Base-by-base conservation (phyloP, 2,888 invertebrate genomes). In the Lycocerus yunnanus region DNA sequence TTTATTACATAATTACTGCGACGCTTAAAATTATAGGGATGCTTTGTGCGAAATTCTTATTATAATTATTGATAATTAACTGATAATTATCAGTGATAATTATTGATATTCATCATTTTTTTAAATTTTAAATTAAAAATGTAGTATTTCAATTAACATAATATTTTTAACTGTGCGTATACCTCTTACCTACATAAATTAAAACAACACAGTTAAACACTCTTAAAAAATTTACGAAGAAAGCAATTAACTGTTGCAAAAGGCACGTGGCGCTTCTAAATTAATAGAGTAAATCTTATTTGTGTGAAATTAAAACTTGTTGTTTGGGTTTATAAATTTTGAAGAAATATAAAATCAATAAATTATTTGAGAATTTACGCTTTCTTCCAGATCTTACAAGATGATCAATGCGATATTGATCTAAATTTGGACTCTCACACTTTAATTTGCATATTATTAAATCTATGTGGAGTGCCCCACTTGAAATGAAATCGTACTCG, bases 381-480 rank as follows among this genome's bases (percentile, higher is more conserved):
- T 69, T 69, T 69, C 69, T 60, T 69, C 27, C 24, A 61, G 61
- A 61, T 24, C 15, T 16, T 14, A 21, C 16, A 15, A 18, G 27
- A 69, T 69, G 60, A 69, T 15, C 58, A 68, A 60, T n/a, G 11
- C 60, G 61, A 69, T 61, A 61, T 63, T 21, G 24, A 60, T 69
- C 69, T 60, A 15, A 69, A 69, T 60, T 68, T 60, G 6, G 60
- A 61, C 68, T 20, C 59, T 21, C 60, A 60, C 61, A 69, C 69
- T 69, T 15, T 61, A 11, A 69, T 69, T 69, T 24, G n/a, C 24
- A 60, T 15, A 14, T 14, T 14, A n/a, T 18, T 11, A 58, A 58
- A 58, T 69, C n/a, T 27, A 61, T 69, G 61, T 61, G 13, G 27
- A 70, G 20, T 70, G 63, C 71, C 71, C 61, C 61, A 63, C 61